Conservation (phyloP, 92 coral and sea anemone species). For the Pocillopora grandis region DNA sequence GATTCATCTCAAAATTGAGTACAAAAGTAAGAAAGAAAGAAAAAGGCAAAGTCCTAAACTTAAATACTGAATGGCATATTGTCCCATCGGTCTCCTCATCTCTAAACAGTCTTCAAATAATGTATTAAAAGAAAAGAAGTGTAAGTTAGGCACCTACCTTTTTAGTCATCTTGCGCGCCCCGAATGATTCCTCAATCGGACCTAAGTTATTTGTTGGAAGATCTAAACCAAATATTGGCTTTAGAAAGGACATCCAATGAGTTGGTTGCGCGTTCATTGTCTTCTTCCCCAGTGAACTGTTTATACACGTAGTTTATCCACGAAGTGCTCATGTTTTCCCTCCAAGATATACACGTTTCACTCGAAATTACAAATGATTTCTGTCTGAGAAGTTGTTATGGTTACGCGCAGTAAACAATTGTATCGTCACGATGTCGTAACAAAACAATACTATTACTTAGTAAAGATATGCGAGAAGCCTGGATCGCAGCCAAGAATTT, state of each 20-base stretch:
- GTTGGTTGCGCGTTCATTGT: not conserved
- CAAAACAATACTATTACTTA: not conserved
- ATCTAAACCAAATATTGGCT: conserved; percentile 16
- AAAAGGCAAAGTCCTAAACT: not conserved
- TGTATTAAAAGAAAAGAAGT: not conserved
- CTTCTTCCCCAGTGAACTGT: conserved; percentile 10
- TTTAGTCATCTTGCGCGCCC: not conserved
- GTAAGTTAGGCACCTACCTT: not conserved
- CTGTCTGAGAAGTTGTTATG: conserved; percentile 2
- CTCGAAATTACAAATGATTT: not conserved
- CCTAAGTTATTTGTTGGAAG: conserved; percentile 36
- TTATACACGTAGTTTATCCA: conserved; percentile 29
- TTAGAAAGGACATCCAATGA: conserved; percentile 5
- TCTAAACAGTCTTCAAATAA: no score
- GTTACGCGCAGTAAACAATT: conserved; percentile 1
- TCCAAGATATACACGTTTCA: conserved; percentile 10
- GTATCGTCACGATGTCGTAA: conserved; percentile 10
- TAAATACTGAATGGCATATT: no score
- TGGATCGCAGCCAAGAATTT: not conserved
- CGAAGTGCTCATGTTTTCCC: conserved; percentile 5
- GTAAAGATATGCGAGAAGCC: conserved; percentile 3
- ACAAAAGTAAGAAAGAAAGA: not conserved
- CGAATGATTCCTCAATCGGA: conserved; percentile 15
- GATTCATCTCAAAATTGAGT: not conserved
- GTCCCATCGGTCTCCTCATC: no score